Evolutionary conservation across 2,113 vertebrate genomes (phyloP).

Genomic region (Piprites chloris): DNA sequence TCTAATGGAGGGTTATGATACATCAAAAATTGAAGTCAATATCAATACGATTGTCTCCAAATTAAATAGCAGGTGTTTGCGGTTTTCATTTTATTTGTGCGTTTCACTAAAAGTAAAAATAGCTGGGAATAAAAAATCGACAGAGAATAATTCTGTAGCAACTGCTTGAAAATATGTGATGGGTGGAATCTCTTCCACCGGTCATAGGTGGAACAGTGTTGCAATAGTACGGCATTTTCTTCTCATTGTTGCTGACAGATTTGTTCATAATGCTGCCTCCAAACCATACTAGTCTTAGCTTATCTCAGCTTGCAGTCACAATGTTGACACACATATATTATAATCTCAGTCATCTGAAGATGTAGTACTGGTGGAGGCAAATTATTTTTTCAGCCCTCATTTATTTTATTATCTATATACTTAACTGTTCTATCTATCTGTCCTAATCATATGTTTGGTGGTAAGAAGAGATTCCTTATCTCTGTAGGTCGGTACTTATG

Average conservation of each 20-base stretch:
- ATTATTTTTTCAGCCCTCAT: background rate
- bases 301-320: background rate
- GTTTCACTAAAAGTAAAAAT: background rate
- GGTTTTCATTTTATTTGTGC: background rate
- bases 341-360: background rate
- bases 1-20: background rate
- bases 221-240: background rate
- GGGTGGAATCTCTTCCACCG: background rate
- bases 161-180: background rate
- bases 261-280: background rate
- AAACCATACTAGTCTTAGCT: constrained; percentile 1
- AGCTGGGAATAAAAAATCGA: background rate
- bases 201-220: background rate
- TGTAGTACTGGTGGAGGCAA: background rate
- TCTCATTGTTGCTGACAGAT: background rate
- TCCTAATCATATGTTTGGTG: background rate
- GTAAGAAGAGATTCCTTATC: background rate
- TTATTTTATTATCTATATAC: background rate
- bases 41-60: background rate
- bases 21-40: background rate
- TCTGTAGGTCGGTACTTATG: background rate
- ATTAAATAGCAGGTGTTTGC: background rate
- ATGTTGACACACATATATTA: background rate
- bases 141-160: background rate
- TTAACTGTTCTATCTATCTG: background rate